phyloP scores from a whole-genome alignment of 2,888 invertebrate species.

The Lagria hirta region DNA sequence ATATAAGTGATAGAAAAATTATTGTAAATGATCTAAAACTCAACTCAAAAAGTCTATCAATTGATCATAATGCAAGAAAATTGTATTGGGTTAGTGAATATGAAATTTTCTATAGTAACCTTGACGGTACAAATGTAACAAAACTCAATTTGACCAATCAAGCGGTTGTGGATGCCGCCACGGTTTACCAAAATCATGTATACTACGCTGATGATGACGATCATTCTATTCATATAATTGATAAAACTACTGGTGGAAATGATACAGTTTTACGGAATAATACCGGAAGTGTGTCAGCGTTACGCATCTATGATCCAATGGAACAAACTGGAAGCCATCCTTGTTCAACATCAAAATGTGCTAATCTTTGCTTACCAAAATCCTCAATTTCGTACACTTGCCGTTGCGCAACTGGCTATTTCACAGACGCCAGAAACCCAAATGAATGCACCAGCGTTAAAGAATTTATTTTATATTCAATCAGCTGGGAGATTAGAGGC shows the following conservation, averaged over 20 bases:
- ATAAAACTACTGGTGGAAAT: constrained; percentile 60
- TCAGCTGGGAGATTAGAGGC: constrained; percentile 76
- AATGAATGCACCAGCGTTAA: constrained; percentile 58
- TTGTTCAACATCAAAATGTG: constrained; percentile 63
- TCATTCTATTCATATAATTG: constrained; percentile 63
- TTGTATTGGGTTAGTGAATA: constrained; percentile 73
- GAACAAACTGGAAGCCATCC: constrained; percentile 64
- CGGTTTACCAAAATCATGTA: constrained; percentile 64
- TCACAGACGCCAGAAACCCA: constrained; percentile 56
- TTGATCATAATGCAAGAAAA: constrained; percentile 48
- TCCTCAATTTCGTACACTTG: constrained; percentile 62
- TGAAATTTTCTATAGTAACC: constrained; percentile 58
- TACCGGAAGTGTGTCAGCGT: constrained; percentile 58
- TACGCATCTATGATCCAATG: constrained; percentile 71
- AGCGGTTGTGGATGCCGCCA: constrained; percentile 64
- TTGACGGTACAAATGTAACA: constrained; percentile 38
- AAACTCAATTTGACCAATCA: constrained; percentile 47
- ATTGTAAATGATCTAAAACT: constrained; percentile 41
- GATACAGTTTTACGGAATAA: constrained; percentile 56
- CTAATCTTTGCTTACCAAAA: constrained; percentile 74
- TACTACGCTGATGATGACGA: constrained; percentile 70
- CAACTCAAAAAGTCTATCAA: constrained; percentile 46
- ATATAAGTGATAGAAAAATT: constrained; percentile 59
- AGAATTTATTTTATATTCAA: constrained; percentile 75
- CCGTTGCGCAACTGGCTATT: constrained; percentile 75